Evolutionary conservation across 1,140 invertebrate genomes (phyloP).

Genomic region (Nasonia giraulti): DNA sequence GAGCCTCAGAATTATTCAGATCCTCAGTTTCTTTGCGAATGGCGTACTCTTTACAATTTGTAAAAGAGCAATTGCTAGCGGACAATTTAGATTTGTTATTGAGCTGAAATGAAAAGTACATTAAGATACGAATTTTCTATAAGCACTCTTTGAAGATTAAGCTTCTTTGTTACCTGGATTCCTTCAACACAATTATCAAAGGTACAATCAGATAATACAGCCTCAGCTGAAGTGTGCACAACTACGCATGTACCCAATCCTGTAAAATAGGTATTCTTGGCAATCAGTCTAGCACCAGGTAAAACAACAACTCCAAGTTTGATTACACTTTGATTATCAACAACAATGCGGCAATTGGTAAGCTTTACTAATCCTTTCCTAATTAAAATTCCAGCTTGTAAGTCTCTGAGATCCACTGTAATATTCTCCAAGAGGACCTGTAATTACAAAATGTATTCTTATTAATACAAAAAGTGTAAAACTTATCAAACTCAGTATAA

Average conservation of each 20-base stretch:
- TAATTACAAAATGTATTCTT: slow-evolving; percentile 41
- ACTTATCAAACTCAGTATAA: neutral
- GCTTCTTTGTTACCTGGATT: slow-evolving; percentile 63
- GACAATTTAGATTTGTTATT: slow-evolving; percentile 61
- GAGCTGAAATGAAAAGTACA: slow-evolving; percentile 56
- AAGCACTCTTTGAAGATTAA: neutral
- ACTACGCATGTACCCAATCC: slow-evolving; percentile 67
- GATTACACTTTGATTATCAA: slow-evolving; percentile 61
- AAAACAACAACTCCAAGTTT: slow-evolving; percentile 70
- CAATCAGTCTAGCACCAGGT: slow-evolving; percentile 64
- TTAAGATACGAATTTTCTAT: neutral
- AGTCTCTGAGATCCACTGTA: slow-evolving; percentile 63
- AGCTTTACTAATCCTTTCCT: slow-evolving; percentile 64
- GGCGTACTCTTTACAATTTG: slow-evolving; percentile 65
- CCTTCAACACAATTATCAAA: slow-evolving; percentile 68
- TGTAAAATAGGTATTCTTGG: slow-evolving; percentile 62
- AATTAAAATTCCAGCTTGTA: slow-evolving; percentile 66
- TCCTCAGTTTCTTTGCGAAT: slow-evolving; percentile 67
- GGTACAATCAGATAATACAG: slow-evolving; percentile 59
- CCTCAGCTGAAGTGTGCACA: slow-evolving; percentile 63
- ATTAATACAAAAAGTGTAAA: neutral
- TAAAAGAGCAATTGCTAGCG: slow-evolving; percentile 61
- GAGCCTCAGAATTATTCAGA: slow-evolving; percentile 51
- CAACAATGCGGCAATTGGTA: slow-evolving; percentile 64
- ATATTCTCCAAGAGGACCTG: slow-evolving; percentile 68